A percentile compares a stretch with the other conserved stretches of the same genome.
These are phyloP conservation scores for Idaea aversata DNA, from an alignment of 2,888 invertebrate species.

Conservation along the genomic window DNA sequence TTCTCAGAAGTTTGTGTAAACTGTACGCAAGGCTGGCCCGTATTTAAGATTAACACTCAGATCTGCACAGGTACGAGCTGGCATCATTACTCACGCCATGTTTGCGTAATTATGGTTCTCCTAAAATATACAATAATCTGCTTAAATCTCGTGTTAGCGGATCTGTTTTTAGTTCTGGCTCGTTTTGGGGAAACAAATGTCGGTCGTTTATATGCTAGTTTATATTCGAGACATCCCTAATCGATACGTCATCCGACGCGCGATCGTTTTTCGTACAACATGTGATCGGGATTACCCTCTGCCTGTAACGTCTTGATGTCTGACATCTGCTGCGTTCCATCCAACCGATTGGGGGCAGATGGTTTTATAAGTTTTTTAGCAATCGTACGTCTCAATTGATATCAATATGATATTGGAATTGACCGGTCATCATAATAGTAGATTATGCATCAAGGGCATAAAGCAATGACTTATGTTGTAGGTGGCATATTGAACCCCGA, in stretches of 20 bases:
- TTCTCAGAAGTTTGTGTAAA: slow-evolving; percentile 71
- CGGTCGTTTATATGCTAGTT: slow-evolving; percentile 6
- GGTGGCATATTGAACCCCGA: too few species aligned
- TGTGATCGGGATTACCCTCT: slow-evolving; percentile 66
- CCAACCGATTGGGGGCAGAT: slow-evolving; percentile 53
- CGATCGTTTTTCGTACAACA: slow-evolving; percentile 61
- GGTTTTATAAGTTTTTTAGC: slow-evolving; percentile 64
- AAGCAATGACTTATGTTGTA: too few species aligned
- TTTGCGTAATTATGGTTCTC: slow-evolving; percentile 37
- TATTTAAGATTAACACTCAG: slow-evolving; percentile 54
- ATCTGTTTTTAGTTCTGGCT: slow-evolving; percentile 9
- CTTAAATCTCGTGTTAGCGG: slow-evolving; percentile 9
- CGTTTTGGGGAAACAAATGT: background rate
- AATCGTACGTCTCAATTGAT: slow-evolving; percentile 39
- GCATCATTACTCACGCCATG: slow-evolving; percentile 29
- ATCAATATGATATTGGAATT: slow-evolving; percentile 46
- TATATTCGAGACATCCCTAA: slow-evolving; percentile 21
- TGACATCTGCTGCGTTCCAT: slow-evolving; percentile 61
- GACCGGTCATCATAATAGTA: slow-evolving; percentile 41
- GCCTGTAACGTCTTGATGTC: slow-evolving; percentile 75
- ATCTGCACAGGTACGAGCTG: slow-evolving; percentile 36
- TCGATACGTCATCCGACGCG: slow-evolving; percentile 31
- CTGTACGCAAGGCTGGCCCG: slow-evolving; percentile 54
- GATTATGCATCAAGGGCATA: too few species aligned
- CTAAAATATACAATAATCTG: slow-evolving; percentile 27